Conservation (phyloP, 2,888 invertebrate species). For the Panopea generosa region DNA sequence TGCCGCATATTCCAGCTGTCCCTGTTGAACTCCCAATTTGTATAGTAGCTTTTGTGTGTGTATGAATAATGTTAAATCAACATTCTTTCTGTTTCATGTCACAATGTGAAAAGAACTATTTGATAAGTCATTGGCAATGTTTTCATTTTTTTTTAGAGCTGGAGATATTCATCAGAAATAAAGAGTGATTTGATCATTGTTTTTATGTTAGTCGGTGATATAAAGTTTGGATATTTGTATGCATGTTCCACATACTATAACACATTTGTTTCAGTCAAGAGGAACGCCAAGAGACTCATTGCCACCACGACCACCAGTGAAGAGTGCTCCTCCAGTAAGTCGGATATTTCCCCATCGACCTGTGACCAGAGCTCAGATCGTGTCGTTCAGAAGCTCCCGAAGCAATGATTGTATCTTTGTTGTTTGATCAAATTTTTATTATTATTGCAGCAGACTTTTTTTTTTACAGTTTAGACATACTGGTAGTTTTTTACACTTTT, state of each 20-base stretch:
- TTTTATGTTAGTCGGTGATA: too few relatives aligned
- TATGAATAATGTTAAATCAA: too few relatives aligned
- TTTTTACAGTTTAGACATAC: too few relatives aligned
- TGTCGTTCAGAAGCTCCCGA: constrained; percentile 80
- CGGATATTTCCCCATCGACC: constrained; percentile 80
- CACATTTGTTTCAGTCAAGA: constrained; percentile 72
- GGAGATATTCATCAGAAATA: neutral
- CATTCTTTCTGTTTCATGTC: too few relatives aligned
- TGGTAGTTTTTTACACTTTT: too few relatives aligned
- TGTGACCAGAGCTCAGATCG: constrained; percentile 79
- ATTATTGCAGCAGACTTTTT: too few relatives aligned
- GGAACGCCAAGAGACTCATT: constrained; percentile 80
- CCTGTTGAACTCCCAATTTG: too few relatives aligned
- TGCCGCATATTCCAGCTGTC: too few relatives aligned
- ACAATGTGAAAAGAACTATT: neutral
- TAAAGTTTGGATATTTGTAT: too few relatives aligned
- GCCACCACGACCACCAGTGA: constrained; percentile 84
- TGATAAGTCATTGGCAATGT: neutral
- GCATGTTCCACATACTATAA: too few relatives aligned
- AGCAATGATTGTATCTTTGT: constrained; percentile 79
- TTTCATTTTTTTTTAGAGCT: neutral
- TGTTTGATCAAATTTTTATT: neutral
- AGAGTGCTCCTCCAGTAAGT: constrained; percentile 84
- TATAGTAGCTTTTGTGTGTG: too few relatives aligned
- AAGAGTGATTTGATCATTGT: neutral